Evolutionary conservation across 2,888 invertebrate genomes (phyloP).

Genomic region (Linyphia triangularis): DNA sequence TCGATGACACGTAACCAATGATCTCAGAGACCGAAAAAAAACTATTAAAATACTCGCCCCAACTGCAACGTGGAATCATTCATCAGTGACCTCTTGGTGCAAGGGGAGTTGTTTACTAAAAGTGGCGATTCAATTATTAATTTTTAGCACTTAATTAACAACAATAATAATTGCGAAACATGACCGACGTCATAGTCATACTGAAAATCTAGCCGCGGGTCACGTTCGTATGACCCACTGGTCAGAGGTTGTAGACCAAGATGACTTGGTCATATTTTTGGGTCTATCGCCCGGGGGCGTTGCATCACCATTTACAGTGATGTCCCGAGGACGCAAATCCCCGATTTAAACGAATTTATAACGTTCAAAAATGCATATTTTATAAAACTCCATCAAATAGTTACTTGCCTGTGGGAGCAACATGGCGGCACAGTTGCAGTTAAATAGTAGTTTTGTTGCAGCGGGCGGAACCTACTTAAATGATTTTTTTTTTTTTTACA

Average conservation of each 20-base stretch:
- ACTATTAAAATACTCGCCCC: background rate
- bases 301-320: background rate
- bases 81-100: background rate
- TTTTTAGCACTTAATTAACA: background rate
- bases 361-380: constrained; percentile 13
- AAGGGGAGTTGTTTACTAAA: background rate
- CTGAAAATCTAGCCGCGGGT: constrained; percentile 45
- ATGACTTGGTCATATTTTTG: background rate
- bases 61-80: background rate
- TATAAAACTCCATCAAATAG: constrained; percentile 27
- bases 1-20: constrained; percentile 48
- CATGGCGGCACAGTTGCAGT: constrained; percentile 49
- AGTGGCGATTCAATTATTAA: background rate
- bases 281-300: background rate
- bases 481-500: background rate
- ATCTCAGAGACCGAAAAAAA: background rate
- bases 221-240: constrained; percentile 35
- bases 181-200: constrained; percentile 48
- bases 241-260: constrained; percentile 44
- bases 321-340: background rate
- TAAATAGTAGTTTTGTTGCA: background rate
- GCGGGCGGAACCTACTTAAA: background rate
- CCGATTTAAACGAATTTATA: constrained; percentile 12
- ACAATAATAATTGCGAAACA: constrained; percentile 23
- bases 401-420: constrained; percentile 53